These are phyloP conservation scores for Hoplostethus atlanticus DNA, from an alignment of 2,797 vertebrate species.

Conservation along the genomic window DNA sequence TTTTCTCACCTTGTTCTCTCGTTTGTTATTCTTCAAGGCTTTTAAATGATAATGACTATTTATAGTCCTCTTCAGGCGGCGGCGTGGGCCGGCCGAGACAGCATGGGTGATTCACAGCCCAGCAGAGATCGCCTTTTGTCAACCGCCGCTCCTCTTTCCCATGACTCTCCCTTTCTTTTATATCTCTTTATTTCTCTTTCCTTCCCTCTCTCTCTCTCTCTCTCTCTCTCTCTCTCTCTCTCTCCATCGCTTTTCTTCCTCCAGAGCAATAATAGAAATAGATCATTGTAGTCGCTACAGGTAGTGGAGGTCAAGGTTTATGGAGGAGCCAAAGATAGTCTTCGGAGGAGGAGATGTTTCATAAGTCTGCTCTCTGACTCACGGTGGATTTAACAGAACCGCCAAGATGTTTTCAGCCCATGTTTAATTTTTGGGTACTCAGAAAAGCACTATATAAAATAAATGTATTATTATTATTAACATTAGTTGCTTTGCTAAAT, in stretches of 20 bases:
- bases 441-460: too few relatives aligned
- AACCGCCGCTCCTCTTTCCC: slow-evolving; percentile 46
- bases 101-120: slow-evolving; percentile 75
- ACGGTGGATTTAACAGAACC: slow-evolving; percentile 2
- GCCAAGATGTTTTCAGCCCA: too few relatives aligned
- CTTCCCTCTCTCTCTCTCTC: neutral
- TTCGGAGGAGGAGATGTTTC: slow-evolving; percentile 46
- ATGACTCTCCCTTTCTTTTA: slow-evolving; percentile 5
- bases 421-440: too few relatives aligned
- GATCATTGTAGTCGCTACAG: slow-evolving; percentile 42
- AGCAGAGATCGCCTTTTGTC: slow-evolving; percentile 70
- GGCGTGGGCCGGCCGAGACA: slow-evolving; percentile 80
- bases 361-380: slow-evolving; percentile 52
- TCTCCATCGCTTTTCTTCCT: slow-evolving; percentile 25
- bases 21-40: slow-evolving; percentile 67
- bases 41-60: slow-evolving; percentile 81
- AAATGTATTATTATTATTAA: too few relatives aligned
- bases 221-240: slow-evolving; percentile 10
- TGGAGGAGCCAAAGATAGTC: slow-evolving; percentile 59
- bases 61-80: slow-evolving; percentile 74
- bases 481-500: too few relatives aligned
- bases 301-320: slow-evolving; percentile 54
- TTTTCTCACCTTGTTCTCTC: slow-evolving; percentile 55
- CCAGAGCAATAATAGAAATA: slow-evolving; percentile 42
- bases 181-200: neutral